Evolutionary conservation across 2,888 invertebrate genomes (phyloP).

Genomic region (Drosophila mimica): DNA sequence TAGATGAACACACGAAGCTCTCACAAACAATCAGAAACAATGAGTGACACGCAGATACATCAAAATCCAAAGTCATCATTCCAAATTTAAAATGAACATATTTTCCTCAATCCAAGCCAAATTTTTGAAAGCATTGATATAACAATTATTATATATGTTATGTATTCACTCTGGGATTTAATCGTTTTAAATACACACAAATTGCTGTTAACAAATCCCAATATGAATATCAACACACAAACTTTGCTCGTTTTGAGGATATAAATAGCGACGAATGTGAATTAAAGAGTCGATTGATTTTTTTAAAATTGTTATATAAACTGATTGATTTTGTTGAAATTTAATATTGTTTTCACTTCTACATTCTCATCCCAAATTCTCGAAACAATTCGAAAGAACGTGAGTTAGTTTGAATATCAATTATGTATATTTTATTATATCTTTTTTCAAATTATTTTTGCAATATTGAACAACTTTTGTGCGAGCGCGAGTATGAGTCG

Average conservation of each 20-base stretch:
- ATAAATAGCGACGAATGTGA: slow-evolving; percentile 40
- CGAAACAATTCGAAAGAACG: slow-evolving; percentile 5
- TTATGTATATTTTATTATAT: slow-evolving; percentile 26
- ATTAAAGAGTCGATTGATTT: slow-evolving; percentile 41
- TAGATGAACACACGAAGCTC: slow-evolving; percentile 18
- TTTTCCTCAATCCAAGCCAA: slow-evolving; percentile 47
- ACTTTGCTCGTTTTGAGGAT: slow-evolving; percentile 55
- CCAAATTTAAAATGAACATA: slow-evolving; percentile 44
- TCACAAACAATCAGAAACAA: slow-evolving; percentile 18
- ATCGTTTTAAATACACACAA: slow-evolving; percentile 5
- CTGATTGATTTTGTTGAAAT: slow-evolving; percentile 73
- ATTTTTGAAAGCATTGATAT: slow-evolving; percentile 2
- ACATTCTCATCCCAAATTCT: slow-evolving; percentile 36
- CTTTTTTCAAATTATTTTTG: slow-evolving; percentile 18
- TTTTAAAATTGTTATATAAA: slow-evolving; percentile 49
- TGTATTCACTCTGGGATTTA: slow-evolving; percentile 30
- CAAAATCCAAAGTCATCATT: slow-evolving; percentile 61
- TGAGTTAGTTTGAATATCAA: slow-evolving; percentile 27
- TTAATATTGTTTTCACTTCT: slow-evolving; percentile 66
- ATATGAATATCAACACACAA: slow-evolving; percentile 15
- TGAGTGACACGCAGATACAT: slow-evolving; percentile 23
- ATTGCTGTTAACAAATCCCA: slow-evolving; percentile 15
- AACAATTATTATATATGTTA: slow-evolving; percentile 14
- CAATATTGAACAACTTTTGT: slow-evolving; percentile 27
- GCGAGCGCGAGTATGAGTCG: slow-evolving; percentile 51